phyloP scores from a whole-genome alignment of 2,888 invertebrate species.

The Drosophila mettleri region DNA sequence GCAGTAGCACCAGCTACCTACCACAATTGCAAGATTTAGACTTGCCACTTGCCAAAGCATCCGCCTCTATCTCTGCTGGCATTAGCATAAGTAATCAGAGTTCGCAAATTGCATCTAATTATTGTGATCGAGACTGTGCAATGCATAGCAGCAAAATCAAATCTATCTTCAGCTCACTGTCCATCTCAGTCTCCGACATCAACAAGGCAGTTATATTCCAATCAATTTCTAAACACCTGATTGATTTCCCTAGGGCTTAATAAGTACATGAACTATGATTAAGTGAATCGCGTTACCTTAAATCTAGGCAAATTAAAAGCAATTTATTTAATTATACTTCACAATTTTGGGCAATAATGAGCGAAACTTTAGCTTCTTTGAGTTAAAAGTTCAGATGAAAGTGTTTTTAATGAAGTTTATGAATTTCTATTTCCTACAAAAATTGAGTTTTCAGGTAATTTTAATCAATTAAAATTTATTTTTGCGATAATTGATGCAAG shows the following conservation, averaged over 20 bases:
- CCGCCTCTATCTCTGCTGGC: constrained; percentile 37
- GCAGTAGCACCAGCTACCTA: constrained; percentile 54
- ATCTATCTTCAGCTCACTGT: constrained; percentile 1
- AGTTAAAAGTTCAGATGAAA: no score
- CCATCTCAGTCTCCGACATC: constrained; percentile 1
- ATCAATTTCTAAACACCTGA: constrained; percentile 20
- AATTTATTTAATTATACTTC: neutral
- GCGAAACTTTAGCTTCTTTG: neutral
- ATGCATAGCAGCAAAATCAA: constrained; percentile 20
- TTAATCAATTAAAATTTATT: neutral
- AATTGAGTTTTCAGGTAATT: neutral
- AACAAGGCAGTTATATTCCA: constrained; percentile 8
- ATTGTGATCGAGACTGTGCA: constrained; percentile 38
- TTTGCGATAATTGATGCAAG: no score
- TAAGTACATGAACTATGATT: neutral
- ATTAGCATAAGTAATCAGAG: constrained; percentile 66
- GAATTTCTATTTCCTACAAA: neutral
- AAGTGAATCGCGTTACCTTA: constrained; percentile 1
- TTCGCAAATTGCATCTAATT: constrained; percentile 55
- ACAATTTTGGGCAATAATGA: neutral
- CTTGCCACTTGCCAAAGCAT: constrained; percentile 22
- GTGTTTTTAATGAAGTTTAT: no score
- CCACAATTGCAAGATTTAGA: constrained; percentile 35
- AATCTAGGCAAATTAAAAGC: constrained; percentile 9
- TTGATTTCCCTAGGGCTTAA: constrained; percentile 3